A percentile compares a stretch with the other conserved stretches of the same genome.
Evolutionary conservation across 1,140 invertebrate genomes (phyloP).

Genomic region (Bombus superbus): DNA sequence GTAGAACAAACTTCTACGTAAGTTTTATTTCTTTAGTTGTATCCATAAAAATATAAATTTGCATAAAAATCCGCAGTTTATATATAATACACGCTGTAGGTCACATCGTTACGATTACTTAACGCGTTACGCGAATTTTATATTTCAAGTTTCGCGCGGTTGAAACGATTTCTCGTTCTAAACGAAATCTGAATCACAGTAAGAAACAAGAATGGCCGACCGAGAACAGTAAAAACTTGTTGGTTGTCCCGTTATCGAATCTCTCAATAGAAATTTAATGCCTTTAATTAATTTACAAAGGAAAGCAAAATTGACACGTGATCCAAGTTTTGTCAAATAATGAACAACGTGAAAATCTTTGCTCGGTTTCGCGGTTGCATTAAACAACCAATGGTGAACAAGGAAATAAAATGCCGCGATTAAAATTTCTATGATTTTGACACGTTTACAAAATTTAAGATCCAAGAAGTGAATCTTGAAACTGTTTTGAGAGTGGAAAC

Average conservation of each 20-base stretch:
- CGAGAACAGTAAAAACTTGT: slow-evolving; percentile 15
- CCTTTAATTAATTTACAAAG: neutral
- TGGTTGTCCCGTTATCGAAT: slow-evolving; percentile 30
- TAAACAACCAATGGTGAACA: slow-evolving; percentile 1
- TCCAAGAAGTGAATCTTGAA: slow-evolving; percentile 3
- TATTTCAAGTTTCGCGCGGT: neutral
- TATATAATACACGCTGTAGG: neutral
- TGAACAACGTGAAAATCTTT: neutral
- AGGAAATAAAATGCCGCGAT: slow-evolving; percentile 37
- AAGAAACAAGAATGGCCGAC: slow-evolving; percentile 38
- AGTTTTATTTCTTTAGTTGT: no score
- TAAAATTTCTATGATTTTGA: slow-evolving; percentile 32
- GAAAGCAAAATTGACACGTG: neutral
- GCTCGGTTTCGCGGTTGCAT: neutral
- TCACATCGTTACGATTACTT: neutral
- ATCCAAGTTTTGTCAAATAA: slow-evolving; percentile 18
- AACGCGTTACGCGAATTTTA: neutral
- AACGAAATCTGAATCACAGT: neutral
- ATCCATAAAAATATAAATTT: no score
- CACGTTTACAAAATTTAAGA: slow-evolving; percentile 43
- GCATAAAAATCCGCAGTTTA: no score
- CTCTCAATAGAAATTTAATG: slow-evolving; percentile 16
- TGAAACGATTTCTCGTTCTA: neutral
- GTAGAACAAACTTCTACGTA: no score
- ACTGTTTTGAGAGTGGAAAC: slow-evolving; percentile 34